Conservation (phyloP, 2,888 invertebrate species). For the Cyaniris semiargus region DNA sequence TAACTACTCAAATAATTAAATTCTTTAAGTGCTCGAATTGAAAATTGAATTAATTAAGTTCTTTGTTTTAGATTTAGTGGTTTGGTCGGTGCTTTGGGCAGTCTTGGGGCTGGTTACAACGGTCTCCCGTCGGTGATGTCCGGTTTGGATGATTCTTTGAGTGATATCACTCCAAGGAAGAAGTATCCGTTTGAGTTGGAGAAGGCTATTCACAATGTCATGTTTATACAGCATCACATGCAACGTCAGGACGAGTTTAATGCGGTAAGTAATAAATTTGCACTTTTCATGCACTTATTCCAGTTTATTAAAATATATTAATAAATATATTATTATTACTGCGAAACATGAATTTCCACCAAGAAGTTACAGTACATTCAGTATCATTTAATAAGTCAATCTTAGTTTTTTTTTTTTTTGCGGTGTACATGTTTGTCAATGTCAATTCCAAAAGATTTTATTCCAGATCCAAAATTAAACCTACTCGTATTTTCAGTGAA, state of each 20-base stretch:
- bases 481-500: neutral
- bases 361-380: too few relatives aligned
- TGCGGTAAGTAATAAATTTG: conserved; percentile 89
- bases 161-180: conserved; percentile 88
- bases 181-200: conserved; percentile 96
- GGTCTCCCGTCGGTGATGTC: conserved; percentile 92
- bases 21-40: conserved; percentile 9
- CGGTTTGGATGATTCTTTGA: conserved; percentile 90
- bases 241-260: conserved; percentile 97
- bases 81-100: conserved; percentile 86
- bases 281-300: too few relatives aligned
- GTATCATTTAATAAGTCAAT: too few relatives aligned
- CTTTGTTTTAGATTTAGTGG: conserved; percentile 83
- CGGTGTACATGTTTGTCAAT: neutral
- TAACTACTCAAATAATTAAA: conserved; percentile 6
- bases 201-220: conserved; percentile 95
- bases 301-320: too few relatives aligned
- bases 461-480: neutral
- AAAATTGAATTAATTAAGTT: neutral
- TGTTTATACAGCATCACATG: conserved; percentile 97
- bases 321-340: too few relatives aligned
- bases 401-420: neutral
- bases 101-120: conserved; percentile 85
- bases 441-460: neutral
- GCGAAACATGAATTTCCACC: too few relatives aligned